Evolutionary conservation across 2,888 invertebrate genomes (phyloP).

Genomic region (Harmothoe impar): DNA sequence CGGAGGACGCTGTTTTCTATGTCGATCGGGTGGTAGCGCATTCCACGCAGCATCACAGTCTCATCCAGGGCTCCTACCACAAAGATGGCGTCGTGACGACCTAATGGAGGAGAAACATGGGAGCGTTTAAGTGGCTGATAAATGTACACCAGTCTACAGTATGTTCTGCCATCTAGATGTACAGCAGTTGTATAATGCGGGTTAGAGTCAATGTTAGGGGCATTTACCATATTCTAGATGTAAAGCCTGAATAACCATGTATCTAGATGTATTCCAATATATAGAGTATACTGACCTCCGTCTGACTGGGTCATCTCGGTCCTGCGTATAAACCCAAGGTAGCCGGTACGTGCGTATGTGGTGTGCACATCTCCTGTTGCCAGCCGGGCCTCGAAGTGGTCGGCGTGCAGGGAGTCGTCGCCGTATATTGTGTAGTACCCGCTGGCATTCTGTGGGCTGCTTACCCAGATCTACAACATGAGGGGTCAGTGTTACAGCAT

Average conservation of each 20-base stretch:
- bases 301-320: conserved; percentile 93
- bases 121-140: too few species aligned
- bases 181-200: too few species aligned
- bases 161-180: too few species aligned
- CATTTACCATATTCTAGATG: too few species aligned
- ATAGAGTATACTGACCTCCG: conserved; percentile 86
- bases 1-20: conserved; percentile 98
- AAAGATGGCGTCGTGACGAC: conserved; percentile 99
- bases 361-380: conserved; percentile 94
- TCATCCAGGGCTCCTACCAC: conserved; percentile 99
- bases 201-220: too few species aligned
- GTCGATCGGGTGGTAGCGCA: conserved; percentile 99
- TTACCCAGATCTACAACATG: conserved; percentile 81
- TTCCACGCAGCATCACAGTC: conserved; percentile 97
- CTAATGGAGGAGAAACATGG: conserved; percentile 83
- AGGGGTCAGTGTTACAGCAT: not conserved
- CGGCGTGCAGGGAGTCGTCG: conserved; percentile 87
- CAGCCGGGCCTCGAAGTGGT: conserved; percentile 97
- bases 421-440: conserved; percentile 99
- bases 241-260: too few species aligned
- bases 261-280: too few species aligned
- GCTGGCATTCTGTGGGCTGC: conserved; percentile 95
- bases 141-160: too few species aligned
- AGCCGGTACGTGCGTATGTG: conserved; percentile 96
- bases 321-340: conserved; percentile 96